Evolutionary conservation across 2,797 vertebrate species (phyloP).

Genomic region (Xyrichtys novacula): DNA sequence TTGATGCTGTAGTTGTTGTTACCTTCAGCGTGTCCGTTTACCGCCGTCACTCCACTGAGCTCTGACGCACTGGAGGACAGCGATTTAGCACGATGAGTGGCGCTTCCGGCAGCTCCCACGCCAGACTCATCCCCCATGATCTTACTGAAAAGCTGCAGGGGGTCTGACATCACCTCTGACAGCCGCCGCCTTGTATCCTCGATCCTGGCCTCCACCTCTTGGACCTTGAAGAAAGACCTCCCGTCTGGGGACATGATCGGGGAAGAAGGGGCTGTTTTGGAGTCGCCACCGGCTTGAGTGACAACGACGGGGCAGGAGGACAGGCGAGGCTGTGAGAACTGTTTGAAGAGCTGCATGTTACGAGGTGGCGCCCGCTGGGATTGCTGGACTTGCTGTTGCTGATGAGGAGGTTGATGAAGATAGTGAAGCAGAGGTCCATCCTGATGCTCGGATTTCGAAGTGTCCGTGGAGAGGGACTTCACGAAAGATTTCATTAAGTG

Average conservation of each 20-base stretch:
- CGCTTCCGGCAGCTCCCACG: slow-evolving; percentile 81
- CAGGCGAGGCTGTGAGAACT: slow-evolving; percentile 96
- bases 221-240: slow-evolving; percentile 95
- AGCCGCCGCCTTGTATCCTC: slow-evolving; percentile 97
- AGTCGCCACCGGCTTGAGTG: slow-evolving; percentile 85
- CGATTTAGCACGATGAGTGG: slow-evolving; percentile 89
- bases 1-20: slow-evolving; percentile 96
- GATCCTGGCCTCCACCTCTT: slow-evolving; percentile 97
- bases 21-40: slow-evolving; percentile 92
- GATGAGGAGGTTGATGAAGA: slow-evolving; percentile 53
- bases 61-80: slow-evolving; percentile 96
- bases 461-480: slow-evolving; percentile 96
- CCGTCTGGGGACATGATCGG: slow-evolving; percentile 94
- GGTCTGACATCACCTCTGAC: slow-evolving; percentile 97
- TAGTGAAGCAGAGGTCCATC: slow-evolving; percentile 61
- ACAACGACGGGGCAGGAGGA: slow-evolving; percentile 84
- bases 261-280: slow-evolving; percentile 98
- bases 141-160: slow-evolving; percentile 97
- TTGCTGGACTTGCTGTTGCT: slow-evolving; percentile 77
- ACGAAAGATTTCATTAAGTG: slow-evolving; percentile 98
- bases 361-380: slow-evolving; percentile 86
- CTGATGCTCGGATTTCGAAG: slow-evolving; percentile 83
- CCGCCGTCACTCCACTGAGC: slow-evolving; percentile 87
- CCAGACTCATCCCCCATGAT: slow-evolving; percentile 95
- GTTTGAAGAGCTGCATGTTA: slow-evolving; percentile 97